Evolutionary conservation across 1,140 invertebrate genomes (phyloP), one percentile per base, ranked within the genome.

Genomic region (Tetramorium parvispinum): DNA sequence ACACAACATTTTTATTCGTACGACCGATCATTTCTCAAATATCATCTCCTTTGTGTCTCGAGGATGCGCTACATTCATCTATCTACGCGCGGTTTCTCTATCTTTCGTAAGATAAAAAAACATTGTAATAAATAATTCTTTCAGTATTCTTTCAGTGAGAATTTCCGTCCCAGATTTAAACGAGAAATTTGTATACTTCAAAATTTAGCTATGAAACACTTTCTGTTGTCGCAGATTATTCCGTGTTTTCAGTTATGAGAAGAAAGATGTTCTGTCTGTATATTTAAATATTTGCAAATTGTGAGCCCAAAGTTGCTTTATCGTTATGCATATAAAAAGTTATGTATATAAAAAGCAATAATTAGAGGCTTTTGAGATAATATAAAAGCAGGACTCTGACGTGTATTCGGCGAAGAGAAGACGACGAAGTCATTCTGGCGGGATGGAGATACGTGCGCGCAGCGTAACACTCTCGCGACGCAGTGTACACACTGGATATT

Each of bases 391-490:
- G 2, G 18, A 46, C 71, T 37, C 65, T 27, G 43, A 83, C 82
- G 71, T 55, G 68, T 4, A 32, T 81, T 37, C 53, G 40, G 37
- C 63, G 32, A 10, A 40, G 40, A n/a, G n/a, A 32, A 77, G 96
- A 97, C 97, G 96, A 93, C 97, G 96, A 93, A 88, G 85, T 79
- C 63, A 63, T 37, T 43, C 21, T 78, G 85, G 79, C 61, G 40
- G 73, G 59, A 88, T 89, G 83, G 78, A 91, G 88, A 88, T 89
- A 82, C 63, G 90, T 68, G 77, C n/a, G n/a, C n/a, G 78, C 81
- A 68, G 82, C 85, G 77, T 76, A 75, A 91, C 89, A 82, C 73
- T 88, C 77, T 73, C 86, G 77, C 82, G 77, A 87, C 57, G 86
- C 86, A 88, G n/a, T 91, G 89, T 91, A 90, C 89, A 91, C 87